These are phyloP conservation scores for Echinops telfairi DNA, from an alignment of 2,113 vertebrate genomes.

Conservation along the genomic window DNA sequence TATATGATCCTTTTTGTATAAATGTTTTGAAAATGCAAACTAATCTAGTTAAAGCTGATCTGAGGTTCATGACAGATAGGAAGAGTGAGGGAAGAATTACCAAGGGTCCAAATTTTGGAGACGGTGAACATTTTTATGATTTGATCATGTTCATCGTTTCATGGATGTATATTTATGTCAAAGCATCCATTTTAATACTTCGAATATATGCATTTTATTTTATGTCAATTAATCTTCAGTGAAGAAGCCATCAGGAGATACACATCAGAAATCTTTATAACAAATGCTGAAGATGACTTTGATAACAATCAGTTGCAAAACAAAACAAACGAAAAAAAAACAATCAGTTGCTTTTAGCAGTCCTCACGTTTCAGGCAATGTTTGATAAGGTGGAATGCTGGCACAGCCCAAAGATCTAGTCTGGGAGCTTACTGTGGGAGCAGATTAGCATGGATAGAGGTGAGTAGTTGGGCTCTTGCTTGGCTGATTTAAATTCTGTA, in stretches of 20 bases:
- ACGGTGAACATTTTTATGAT: neutral
- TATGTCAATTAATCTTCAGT: neutral
- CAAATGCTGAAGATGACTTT: neutral
- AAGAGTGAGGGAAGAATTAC: neutral
- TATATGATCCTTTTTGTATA: neutral
- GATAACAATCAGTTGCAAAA: conserved; percentile 39
- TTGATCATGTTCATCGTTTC: neutral
- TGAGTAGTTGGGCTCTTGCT: conserved; percentile 46
- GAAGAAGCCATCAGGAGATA: neutral
- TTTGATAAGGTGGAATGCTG: conserved; percentile 60
- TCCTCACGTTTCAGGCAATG: conserved; percentile 39
- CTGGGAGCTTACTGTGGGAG: neutral
- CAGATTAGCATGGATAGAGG: conserved; percentile 48
- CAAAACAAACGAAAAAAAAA: too few relatives aligned
- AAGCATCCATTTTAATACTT: neutral
- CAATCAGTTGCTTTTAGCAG: neutral
- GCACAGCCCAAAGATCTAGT: conserved; percentile 67
- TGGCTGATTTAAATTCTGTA: conserved; percentile 71
- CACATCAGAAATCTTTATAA: neutral
- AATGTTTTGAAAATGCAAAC: conserved; percentile 17
- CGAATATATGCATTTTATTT: neutral
- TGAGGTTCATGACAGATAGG: neutral
- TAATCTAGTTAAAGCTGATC: neutral
- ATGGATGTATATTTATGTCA: neutral
- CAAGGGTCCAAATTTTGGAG: neutral